Evolutionary conservation across 1,140 invertebrate genomes (phyloP), one percentile per base, ranked within the genome.

Genomic region (Ephestia elutella): DNA sequence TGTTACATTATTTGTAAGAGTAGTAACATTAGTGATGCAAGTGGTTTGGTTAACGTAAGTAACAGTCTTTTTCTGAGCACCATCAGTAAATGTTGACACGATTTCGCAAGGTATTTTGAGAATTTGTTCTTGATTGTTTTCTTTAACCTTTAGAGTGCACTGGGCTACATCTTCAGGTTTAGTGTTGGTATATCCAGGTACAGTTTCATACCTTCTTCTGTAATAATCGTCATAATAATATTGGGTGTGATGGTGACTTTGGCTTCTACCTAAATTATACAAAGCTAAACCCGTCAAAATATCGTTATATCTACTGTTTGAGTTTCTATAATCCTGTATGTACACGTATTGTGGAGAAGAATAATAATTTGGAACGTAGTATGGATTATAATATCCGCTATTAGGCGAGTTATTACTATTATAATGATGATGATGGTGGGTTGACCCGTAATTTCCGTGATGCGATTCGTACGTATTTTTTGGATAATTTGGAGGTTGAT

Each of bases 161-260:
- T 62, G 60, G 32, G 82, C 82, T 57, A 67, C 60, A n/a, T 85
- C 71, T 59, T 65, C 69, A 13, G 70, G 65, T 56, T 19, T 63
- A 15, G 68, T 48, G 13, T 70, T 59, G 0, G 66, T 54, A 8
- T 66, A 69, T 56, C 54, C 49, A 10, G 18, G 49, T 7, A 49
- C 10, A 7, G 62, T 57, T 19, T 73, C 30, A 63, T 83, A 80
- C 68, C 82, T 75, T 30, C 62, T 68, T 57, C 66, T 73, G 28
- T 86, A 85, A 59, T 86, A 87, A 55, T 87, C 79, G 35, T 87
- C 82, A 19, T 84, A 65, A 54, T 88, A 88, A 63, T 88, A 84
- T 58, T 83, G 77, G 50, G 82, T 60, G 21, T 74, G 57, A 48
- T 84, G 67, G 48, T 86, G 71, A 15, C 58, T 77, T 19, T 84